phyloP scores from a whole-genome alignment of 2,888 invertebrate genomes.

The Endotricha flammealis region DNA sequence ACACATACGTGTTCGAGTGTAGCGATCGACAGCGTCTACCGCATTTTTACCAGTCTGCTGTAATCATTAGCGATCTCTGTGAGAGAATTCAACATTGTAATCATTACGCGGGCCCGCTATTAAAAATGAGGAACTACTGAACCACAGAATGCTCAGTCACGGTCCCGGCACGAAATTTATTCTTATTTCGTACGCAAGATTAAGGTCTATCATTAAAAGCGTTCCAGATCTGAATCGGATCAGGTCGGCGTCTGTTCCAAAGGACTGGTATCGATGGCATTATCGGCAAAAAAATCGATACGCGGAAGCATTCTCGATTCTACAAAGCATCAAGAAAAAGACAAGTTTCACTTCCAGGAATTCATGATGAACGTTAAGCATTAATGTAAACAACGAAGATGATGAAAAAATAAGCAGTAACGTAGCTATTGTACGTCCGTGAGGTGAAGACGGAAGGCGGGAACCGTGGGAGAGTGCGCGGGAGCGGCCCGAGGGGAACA shows the following conservation, averaged over 20 bases:
- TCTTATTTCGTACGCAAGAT: conserved; percentile 21
- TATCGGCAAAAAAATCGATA: conserved; percentile 45
- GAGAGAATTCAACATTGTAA: conserved; percentile 2
- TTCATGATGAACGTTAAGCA: conserved; percentile 49
- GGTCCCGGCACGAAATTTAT: conserved; percentile 11
- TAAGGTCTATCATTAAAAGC: conserved; percentile 27
- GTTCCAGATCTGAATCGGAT: conserved; percentile 47
- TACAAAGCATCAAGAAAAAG: conserved; percentile 54
- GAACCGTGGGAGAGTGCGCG: conserved; percentile 58
- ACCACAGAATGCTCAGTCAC: conserved; percentile 6
- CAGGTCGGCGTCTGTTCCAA: conserved; percentile 41
- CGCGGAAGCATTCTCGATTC: conserved; percentile 59
- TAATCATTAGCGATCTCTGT: conserved; percentile 16
- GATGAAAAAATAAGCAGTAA: conserved; percentile 60
- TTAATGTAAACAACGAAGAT: conserved; percentile 58
- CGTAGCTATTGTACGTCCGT: conserved; percentile 60
- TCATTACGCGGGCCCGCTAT: conserved; percentile 16
- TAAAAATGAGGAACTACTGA: conserved; percentile 13
- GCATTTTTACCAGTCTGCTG: conserved; percentile 15
- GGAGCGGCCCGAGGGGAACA: conserved; percentile 58
- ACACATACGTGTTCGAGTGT: conserved; percentile 23
- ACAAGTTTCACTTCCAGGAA: conserved; percentile 66
- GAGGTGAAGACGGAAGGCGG: conserved; percentile 58
- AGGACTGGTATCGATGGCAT: conserved; percentile 41
- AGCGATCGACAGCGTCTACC: conserved; percentile 13